Evolutionary conservation across 2,797 vertebrate genomes (phyloP), one percentile per base, ranked within the genome.

Genomic region (Clarias laeviceps): DNA sequence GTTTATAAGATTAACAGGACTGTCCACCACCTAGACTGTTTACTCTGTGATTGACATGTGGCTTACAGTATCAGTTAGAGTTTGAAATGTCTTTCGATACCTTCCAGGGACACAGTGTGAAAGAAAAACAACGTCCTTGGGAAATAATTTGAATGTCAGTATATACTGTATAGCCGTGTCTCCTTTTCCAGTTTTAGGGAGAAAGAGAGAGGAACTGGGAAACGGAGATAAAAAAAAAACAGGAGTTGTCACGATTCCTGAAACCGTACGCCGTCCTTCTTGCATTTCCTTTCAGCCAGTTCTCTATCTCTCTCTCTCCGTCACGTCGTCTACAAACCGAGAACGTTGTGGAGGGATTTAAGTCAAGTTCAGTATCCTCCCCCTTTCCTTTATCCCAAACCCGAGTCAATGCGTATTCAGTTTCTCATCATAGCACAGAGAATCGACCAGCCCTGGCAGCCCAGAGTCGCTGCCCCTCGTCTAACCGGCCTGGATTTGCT

Each of bases 401-500:
- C 7, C n/a, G 68, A 77, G n/a, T 76, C 65, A 12, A 1, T 17
- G 45, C 65, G n/a, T 66, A 40, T 85, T 37, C 8, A 14, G 11
- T 73, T 90, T 88, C 84, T 85, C 85, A 80, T 88, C 89, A 90
- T 17, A 17, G 32, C 57, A 84, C 86, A 86, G 87, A n/a, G 86
- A 87, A 24, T 82, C 62, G 77, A 84, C 87, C 89, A 88, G 73
- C 90, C 85, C 29, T 7, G 45, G 68, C 50, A 66, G 57, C 80
- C 18, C 59, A 12, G 50, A 85, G 79, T 54, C 89, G 86, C 80
- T 91, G 80, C 92, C 88, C 86, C 87, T 92, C 88, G 94, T 91
- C 92, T 94, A 91, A 93, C 91, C 86, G 88, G 90, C 88, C 91
- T 91, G 89, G 90, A 92, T 91, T 92, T 92, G 89, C 91, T 88